phyloP scores from a whole-genome alignment of 2,113 vertebrate species.

The Oxyruncus cristatus region DNA sequence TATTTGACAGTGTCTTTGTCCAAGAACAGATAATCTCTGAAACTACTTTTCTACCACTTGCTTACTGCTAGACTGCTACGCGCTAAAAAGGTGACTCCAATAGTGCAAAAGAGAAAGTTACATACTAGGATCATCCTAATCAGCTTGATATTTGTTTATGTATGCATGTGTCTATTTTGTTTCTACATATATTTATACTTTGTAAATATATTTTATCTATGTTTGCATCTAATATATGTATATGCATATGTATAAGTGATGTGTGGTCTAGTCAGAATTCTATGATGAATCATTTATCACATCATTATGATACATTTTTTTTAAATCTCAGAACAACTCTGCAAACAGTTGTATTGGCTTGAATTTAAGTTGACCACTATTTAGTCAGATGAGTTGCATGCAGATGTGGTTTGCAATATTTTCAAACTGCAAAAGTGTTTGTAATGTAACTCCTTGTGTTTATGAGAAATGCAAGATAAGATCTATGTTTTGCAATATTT shows the following conservation, averaged over 20 bases:
- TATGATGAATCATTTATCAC: neutral
- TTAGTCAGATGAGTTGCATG: neutral
- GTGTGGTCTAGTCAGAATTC: neutral
- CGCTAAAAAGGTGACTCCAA: neutral
- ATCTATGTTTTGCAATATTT: neutral
- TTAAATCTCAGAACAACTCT: neutral
- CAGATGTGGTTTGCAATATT: neutral
- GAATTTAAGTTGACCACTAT: neutral
- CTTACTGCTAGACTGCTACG: neutral
- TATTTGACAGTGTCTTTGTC: neutral
- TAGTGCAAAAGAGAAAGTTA: neutral
- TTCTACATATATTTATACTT: neutral
- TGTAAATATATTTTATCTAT: neutral
- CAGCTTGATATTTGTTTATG: neutral
- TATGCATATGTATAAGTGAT: neutral
- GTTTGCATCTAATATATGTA: neutral
- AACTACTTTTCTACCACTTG: neutral
- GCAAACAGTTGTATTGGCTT: neutral
- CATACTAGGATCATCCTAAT: neutral
- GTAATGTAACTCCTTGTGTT: neutral
- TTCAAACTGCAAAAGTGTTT: neutral
- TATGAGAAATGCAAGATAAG: neutral
- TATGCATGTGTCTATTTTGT: neutral
- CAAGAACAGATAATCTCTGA: slow-evolving; percentile 13
- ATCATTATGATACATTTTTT: neutral